Conservation (phyloP, 2,888 invertebrate species). For the Athalia rosae region DNA sequence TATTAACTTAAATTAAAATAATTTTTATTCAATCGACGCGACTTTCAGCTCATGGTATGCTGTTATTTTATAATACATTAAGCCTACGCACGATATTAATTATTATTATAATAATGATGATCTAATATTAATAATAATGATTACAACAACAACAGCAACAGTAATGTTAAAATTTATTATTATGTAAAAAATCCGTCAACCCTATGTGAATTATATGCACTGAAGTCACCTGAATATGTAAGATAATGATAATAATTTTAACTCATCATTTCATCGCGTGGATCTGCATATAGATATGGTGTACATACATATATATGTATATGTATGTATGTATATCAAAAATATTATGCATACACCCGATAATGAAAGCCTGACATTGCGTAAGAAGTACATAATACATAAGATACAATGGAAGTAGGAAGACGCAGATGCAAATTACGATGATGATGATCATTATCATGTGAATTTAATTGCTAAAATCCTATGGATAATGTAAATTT, state of each 20-base stretch:
- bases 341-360: slow-evolving; percentile 22
- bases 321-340: not conserved
- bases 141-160: too few relatives aligned
- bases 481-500: slow-evolving; percentile 47
- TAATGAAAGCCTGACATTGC: slow-evolving; percentile 39
- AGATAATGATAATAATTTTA: too few relatives aligned
- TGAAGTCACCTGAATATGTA: too few relatives aligned
- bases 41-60: not conserved
- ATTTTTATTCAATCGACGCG: slow-evolving; percentile 26
- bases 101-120: too few relatives aligned
- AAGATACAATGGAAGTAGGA: not conserved
- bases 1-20: not conserved
- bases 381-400: slow-evolving; percentile 3
- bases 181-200: too few relatives aligned
- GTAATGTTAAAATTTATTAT: too few relatives aligned
- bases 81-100: slow-evolving; percentile 13
- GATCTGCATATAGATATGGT: too few relatives aligned
- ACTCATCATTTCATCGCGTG: too few relatives aligned
- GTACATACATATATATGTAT: too few relatives aligned
- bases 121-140: too few relatives aligned
- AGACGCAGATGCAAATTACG: too few relatives aligned
- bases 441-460: slow-evolving; percentile 13
- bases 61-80: slow-evolving; percentile 34
- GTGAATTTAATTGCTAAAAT: slow-evolving; percentile 47
- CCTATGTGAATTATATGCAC: too few relatives aligned